phyloP scores from a whole-genome alignment of 2,797 vertebrate genomes.

The Rhabdophis nuchalis region DNA sequence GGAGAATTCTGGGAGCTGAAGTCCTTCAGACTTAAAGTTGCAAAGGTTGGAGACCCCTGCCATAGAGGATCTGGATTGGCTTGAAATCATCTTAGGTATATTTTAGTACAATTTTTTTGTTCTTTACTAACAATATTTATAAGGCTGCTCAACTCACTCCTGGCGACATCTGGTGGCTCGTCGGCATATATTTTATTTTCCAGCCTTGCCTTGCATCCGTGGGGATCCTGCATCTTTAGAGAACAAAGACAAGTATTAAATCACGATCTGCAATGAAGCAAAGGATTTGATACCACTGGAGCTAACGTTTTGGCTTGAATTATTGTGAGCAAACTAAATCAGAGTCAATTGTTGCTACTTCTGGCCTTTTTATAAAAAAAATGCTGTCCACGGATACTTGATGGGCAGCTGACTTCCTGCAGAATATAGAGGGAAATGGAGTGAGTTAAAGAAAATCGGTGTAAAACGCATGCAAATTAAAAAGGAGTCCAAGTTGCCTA shows the following conservation, averaged over 20 bases:
- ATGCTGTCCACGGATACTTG: not conserved
- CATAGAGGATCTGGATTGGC: not conserved
- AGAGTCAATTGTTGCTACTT: not conserved
- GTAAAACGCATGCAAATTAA: not conserved
- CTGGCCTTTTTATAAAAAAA: not conserved
- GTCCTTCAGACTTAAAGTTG: too few relatives aligned
- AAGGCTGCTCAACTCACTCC: not conserved
- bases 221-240: not conserved
- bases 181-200: not conserved
- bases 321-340: not conserved
- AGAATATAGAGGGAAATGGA: not conserved
- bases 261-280: slow-evolving; percentile 8
- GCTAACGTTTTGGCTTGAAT: not conserved
- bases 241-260: fast-evolving
- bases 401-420: not conserved
- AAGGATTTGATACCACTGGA: not conserved
- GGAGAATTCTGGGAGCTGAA: too few relatives aligned
- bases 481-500: not conserved
- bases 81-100: not conserved
- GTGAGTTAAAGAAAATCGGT: not conserved
- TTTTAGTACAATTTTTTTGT: not conserved
- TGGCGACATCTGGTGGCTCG: not conserved
- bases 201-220: not conserved
- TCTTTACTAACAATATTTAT: not conserved
- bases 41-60: too few relatives aligned